These are phyloP conservation scores for Ceratotherium simum DNA, from an alignment of 2,113 vertebrate genomes.

Conservation along the genomic window DNA sequence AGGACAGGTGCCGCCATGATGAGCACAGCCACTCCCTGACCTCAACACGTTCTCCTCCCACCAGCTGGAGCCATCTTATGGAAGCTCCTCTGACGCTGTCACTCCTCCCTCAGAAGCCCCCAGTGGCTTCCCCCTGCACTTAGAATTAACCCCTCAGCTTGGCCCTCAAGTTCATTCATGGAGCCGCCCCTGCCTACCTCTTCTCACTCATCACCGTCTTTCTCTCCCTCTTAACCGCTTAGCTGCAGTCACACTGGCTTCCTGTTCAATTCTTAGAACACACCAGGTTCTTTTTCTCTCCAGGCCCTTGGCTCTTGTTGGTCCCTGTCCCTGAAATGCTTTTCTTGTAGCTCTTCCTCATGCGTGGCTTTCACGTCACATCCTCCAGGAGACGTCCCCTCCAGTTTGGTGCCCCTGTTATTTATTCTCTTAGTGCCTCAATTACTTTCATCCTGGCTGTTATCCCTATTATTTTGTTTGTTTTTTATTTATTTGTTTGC, in stretches of 20 bases:
- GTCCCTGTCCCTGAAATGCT: neutral
- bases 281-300: neutral
- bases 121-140: neutral
- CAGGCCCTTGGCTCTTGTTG: neutral
- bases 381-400: neutral
- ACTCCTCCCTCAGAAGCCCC: neutral
- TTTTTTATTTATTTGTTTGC: neutral
- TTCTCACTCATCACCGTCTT: neutral
- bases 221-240: neutral
- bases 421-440: neutral
- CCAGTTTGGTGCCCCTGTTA: neutral
- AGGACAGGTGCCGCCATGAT: neutral
- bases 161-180: neutral
- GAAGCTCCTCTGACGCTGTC: neutral
- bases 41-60: neutral
- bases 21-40: neutral
- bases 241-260: neutral
- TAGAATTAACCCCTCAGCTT: neutral
- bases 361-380: rapidly evolving
- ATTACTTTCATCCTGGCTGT: neutral
- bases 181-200: too few relatives aligned
- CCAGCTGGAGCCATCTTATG: rapidly evolving
- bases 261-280: neutral
- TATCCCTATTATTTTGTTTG: neutral
- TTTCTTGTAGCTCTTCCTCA: neutral